Evolutionary conservation across 2,113 vertebrate genomes (phyloP).

Genomic region (Agelaius phoeniceus): DNA sequence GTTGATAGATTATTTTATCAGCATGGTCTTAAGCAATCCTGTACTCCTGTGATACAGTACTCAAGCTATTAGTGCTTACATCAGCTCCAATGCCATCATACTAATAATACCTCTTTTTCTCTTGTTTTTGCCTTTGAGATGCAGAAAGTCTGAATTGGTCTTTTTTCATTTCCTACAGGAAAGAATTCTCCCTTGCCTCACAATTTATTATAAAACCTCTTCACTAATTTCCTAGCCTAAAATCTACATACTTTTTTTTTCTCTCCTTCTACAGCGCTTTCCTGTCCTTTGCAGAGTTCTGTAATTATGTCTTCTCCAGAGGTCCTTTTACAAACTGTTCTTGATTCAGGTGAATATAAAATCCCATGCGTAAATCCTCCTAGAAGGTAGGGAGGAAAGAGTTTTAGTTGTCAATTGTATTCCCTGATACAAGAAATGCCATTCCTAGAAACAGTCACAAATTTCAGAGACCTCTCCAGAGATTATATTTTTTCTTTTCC

Average conservation of each 20-base stretch:
- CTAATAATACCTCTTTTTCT: background rate
- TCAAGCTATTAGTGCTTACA: background rate
- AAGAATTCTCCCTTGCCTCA: background rate
- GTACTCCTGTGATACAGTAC: background rate
- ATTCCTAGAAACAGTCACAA: background rate
- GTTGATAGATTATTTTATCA: background rate
- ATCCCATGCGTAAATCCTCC: background rate
- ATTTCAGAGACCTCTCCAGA: background rate
- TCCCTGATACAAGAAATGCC: background rate
- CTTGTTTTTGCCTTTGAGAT: background rate
- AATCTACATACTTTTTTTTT: background rate
- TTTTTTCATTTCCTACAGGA: background rate
- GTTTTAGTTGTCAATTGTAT: background rate
- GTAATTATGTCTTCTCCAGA: background rate
- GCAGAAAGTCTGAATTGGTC: background rate
- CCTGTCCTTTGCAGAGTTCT: background rate
- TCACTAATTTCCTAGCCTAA: background rate
- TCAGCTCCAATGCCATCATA: background rate
- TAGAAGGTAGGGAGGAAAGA: background rate
- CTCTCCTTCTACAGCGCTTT: background rate
- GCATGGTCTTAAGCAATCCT: background rate
- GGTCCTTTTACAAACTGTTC: background rate
- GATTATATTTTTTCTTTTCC: background rate
- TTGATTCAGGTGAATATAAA: background rate
- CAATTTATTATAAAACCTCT: background rate